Evolutionary conservation across 2,113 vertebrate genomes (phyloP), one percentile per base, ranked within the genome.

Genomic region (Dasyprocta punctata): DNA sequence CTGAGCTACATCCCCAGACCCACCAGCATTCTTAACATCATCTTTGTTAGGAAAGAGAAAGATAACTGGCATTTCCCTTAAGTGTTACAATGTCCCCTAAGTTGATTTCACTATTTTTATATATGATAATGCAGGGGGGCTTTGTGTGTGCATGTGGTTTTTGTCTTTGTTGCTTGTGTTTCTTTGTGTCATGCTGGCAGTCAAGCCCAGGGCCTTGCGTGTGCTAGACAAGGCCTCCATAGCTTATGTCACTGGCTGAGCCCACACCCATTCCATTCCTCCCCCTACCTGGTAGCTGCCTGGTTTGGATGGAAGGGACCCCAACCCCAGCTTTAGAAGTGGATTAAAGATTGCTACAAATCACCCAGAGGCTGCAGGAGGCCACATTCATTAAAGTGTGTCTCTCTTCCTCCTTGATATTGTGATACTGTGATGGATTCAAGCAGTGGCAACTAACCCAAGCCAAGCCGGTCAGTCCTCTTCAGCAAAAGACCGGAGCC

Each of bases 1-100:
- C n/a, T n/a, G n/a, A n/a, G n/a, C n/a, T n/a, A n/a, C n/a, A n/a
- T n/a, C 61, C 33, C 65, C 33, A 36, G 33, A 5, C 65, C 36
- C 52, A 30, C 69, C 5, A 95, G 61, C 16, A 52, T 73, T 84
- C 54, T 71, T 49, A 81, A n/a, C n/a, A n/a, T n/a, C n/a, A n/a
- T 28, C 95, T 95, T 94, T 82, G 26, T 93, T 88, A 77, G 63
- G 71, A 92, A 89, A 94, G 58, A 95, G 49, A 95, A 82, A 60
- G 47, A 58, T 67, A 73, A 67, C 17, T 61, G 44, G 44, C 33
- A 49, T 77, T 89, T 95, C 52, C 12, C 26, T 73, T 89, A 71
- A 67, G 33, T 69, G 58, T 85, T 44, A 26, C 28, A 47, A 56
- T 67, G 82, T 88, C 77, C 60, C 13, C 44, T 63, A 86, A 91